Base-by-base conservation (phyloP, 2,797 vertebrate genomes). In the Eospalax fontanierii region DNA sequence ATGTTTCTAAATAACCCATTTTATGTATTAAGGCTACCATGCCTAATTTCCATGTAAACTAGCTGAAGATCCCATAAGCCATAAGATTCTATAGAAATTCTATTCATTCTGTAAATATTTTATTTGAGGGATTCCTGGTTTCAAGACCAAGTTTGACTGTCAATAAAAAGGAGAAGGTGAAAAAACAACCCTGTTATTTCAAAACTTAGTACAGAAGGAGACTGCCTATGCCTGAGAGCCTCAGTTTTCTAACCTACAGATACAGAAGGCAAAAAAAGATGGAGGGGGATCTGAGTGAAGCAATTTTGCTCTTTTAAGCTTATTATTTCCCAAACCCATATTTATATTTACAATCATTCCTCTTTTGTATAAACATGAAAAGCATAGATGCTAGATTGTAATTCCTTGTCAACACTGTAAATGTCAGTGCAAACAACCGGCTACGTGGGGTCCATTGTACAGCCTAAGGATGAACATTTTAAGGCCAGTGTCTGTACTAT, bases 311-410 rank as follows among this genome's bases (percentile, higher is more conserved):
- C 43, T 65, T 59, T 46, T 43, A 88, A 90, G 24, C 16, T 24
- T 73, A 26, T 79, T 54, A 10, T 19, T 93, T 94, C 59, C 88
- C 65, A 82, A 40, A 65, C 21, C 35, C 43, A 78, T 85, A n/a
- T 43, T 93, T 91, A 85, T 12, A 76, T 96, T 94, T 63, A 73
- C 12, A 90, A 74, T 76, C 82, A 87, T 63, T 75, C 50, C 88
- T 91, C 66, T 63, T 94, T 89, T 61, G 61, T 66, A 30, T 76
- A 91, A 91, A 80, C 18, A 90, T 43, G 82, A 63, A 95, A 78
- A 74, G 65, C 11, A 63, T 59, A 61, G 35, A 59, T 70, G 38
- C 76, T 89, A 85, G 95, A 66, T 43, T 91, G 33, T 19, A 71
- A 35, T 59, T 80, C 12, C 21, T 96, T 94, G 83, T 85, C 61